phyloP scores from a whole-genome alignment of 2,888 invertebrate genomes.

The Electrophaes corylata region DNA sequence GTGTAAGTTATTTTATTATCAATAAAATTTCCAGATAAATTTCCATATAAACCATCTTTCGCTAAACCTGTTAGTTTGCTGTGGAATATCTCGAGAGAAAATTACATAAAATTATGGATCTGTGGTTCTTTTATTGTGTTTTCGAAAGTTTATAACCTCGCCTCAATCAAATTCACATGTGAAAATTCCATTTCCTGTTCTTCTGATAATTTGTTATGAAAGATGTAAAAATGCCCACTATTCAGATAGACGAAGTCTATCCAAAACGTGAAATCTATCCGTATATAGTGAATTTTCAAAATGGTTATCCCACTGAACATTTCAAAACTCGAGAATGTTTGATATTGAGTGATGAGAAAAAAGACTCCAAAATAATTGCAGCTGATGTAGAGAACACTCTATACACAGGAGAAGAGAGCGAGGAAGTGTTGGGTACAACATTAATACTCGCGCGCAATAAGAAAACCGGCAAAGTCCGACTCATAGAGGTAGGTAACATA shows the following conservation, averaged over 20 bases:
- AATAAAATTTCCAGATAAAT: too few relatives aligned
- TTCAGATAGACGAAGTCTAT: slow-evolving; percentile 62
- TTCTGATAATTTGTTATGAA: not conserved
- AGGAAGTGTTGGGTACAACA: slow-evolving; percentile 58
- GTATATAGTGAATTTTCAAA: slow-evolving; percentile 65
- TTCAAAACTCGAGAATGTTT: slow-evolving; percentile 52
- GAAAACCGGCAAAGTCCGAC: slow-evolving; percentile 64
- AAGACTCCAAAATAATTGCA: slow-evolving; percentile 49
- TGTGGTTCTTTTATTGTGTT: too few relatives aligned
- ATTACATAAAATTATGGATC: too few relatives aligned
- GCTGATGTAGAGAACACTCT: slow-evolving; percentile 55
- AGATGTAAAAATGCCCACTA: slow-evolving; percentile 52
- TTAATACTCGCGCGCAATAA: slow-evolving; percentile 62
- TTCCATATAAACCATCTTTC: too few relatives aligned
- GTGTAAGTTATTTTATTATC: too few relatives aligned
- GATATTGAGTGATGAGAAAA: slow-evolving; percentile 51
- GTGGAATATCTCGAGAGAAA: too few relatives aligned
- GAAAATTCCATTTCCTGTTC: too few relatives aligned
- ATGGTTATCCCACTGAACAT: slow-evolving; percentile 63
- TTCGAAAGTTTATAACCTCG: too few relatives aligned
- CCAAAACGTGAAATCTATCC: slow-evolving; percentile 55
- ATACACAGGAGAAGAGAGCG: slow-evolving; percentile 64
- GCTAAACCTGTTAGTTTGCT: too few relatives aligned
- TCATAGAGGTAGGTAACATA: slow-evolving; percentile 60
- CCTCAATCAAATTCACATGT: not conserved